These are phyloP conservation scores for Coreius guichenoti DNA, from an alignment of 2,797 vertebrate genomes.

Conservation along the genomic window DNA sequence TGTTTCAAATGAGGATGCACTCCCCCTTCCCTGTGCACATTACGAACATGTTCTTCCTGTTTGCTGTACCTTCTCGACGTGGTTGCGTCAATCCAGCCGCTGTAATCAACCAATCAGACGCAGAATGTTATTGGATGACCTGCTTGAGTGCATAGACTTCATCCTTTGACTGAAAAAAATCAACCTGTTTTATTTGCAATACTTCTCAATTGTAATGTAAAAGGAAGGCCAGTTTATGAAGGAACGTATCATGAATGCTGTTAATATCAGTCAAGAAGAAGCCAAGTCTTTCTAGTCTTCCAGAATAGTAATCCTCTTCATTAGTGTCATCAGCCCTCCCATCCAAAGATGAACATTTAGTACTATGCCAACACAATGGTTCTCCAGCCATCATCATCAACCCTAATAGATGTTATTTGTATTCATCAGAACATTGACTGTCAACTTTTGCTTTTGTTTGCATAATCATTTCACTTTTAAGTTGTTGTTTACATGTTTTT, in stretches of 20 bases:
- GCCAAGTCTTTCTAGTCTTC: slow-evolving; percentile 57
- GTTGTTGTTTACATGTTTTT: slow-evolving; percentile 37
- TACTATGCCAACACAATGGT: slow-evolving; percentile 15
- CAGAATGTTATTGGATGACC: slow-evolving; percentile 4
- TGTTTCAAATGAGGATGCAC: slow-evolving; percentile 48
- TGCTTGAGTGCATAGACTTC: not conserved
- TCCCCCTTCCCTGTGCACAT: slow-evolving; percentile 27
- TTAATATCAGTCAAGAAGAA: slow-evolving; percentile 27
- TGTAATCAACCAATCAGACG: not conserved
- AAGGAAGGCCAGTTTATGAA: slow-evolving; percentile 40
- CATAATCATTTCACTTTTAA: slow-evolving; percentile 33
- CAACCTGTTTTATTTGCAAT: slow-evolving; percentile 16
- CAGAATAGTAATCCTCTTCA: slow-evolving; percentile 27
- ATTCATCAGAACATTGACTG: slow-evolving; percentile 16
- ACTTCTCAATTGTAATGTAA: slow-evolving; percentile 39
- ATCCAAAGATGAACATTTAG: slow-evolving; percentile 20
- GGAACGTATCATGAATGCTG: slow-evolving; percentile 43
- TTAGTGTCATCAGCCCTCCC: slow-evolving; percentile 18
- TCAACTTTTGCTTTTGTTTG: slow-evolving; percentile 14
- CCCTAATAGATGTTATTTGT: not conserved
- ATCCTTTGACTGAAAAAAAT: slow-evolving; percentile 26
- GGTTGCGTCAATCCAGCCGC: slow-evolving; percentile 14
- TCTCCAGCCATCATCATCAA: not conserved
- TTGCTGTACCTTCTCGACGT: not conserved
- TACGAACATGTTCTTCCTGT: slow-evolving; percentile 27